Evolutionary conservation across 2,797 vertebrate species (phyloP).

Genomic region (Pseudotriccus pelzelni): DNA sequence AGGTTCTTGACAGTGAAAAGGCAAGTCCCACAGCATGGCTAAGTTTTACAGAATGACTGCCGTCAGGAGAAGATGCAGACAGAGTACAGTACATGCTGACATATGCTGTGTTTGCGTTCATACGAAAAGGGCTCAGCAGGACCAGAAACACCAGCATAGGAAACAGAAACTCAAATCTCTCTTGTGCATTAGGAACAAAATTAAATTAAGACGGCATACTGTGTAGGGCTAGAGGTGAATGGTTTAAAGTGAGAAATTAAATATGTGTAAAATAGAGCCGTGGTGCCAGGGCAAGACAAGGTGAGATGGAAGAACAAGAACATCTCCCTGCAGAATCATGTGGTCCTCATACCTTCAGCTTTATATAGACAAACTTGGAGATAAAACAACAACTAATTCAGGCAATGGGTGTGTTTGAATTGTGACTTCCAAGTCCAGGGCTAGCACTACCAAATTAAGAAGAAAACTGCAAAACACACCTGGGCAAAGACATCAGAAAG

Average conservation of each 20-base stretch:
- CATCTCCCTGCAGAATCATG: neutral
- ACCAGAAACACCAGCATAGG: neutral
- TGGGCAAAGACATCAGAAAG: neutral
- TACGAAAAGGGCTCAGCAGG: neutral
- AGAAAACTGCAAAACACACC: neutral
- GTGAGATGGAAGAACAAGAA: neutral
- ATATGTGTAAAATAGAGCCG: neutral
- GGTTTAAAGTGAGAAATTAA: neutral
- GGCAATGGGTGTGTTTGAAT: neutral
- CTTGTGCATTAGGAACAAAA: neutral
- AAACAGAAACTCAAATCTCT: neutral
- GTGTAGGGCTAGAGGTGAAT: neutral
- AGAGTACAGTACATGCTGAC: neutral
- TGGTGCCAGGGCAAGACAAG: neutral
- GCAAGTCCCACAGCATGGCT: neutral
- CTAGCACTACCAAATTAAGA: neutral
- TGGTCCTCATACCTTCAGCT: neutral
- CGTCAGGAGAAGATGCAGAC: neutral
- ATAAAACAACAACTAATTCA: neutral
- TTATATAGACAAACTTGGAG: neutral
- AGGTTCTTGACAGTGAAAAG: neutral
- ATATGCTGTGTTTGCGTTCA: neutral
- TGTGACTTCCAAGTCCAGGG: neutral
- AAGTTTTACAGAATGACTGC: neutral
- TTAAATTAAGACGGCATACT: neutral